Percentiles rank a stretch among this genome's conserved stretches.
These are phyloP conservation scores for Scylla paramamosain DNA, from an alignment of 1,140 invertebrate genomes.

Conservation along the genomic window DNA sequence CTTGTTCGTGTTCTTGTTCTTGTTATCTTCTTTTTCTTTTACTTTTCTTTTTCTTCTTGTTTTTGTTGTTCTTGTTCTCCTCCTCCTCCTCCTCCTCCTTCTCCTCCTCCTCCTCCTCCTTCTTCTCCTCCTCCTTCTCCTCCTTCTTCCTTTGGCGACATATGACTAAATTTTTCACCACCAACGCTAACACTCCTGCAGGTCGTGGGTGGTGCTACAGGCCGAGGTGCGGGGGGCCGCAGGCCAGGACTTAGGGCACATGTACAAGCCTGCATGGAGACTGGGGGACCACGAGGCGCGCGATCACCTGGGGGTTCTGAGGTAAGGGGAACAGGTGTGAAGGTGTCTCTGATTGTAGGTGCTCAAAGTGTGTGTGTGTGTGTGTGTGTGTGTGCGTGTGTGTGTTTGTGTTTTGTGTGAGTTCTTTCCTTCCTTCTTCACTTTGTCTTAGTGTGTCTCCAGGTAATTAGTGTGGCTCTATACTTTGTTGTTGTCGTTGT, in stretches of 20 bases:
- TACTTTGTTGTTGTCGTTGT: too few species aligned
- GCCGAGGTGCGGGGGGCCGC: conserved; percentile 90
- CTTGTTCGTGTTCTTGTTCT: background rate
- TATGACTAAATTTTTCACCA: too few species aligned
- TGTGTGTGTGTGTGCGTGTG: too few species aligned
- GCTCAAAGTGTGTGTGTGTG: too few species aligned
- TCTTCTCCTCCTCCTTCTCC: background rate
- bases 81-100: background rate
- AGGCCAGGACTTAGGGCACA: conserved; percentile 87
- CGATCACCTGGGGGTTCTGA: conserved; percentile 81
- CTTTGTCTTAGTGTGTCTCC: too few species aligned
- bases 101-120: conserved; percentile 17
- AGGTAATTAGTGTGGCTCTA: too few species aligned
- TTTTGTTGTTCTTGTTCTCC: background rate
- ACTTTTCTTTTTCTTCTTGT: background rate
- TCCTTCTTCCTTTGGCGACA: background rate
- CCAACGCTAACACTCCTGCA: conserved; percentile 69
- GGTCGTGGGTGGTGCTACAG: conserved; percentile 88
- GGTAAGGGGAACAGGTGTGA: conserved; percentile 78
- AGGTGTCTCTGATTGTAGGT: too few species aligned
- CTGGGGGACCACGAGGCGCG: conserved; percentile 82
- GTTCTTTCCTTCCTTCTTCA: too few species aligned
- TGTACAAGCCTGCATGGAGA: conserved; percentile 86
- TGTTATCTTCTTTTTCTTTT: background rate
- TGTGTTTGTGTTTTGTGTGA: too few species aligned